Conservation (phyloP, 2,113 vertebrate species). For the Turnix velox region DNA sequence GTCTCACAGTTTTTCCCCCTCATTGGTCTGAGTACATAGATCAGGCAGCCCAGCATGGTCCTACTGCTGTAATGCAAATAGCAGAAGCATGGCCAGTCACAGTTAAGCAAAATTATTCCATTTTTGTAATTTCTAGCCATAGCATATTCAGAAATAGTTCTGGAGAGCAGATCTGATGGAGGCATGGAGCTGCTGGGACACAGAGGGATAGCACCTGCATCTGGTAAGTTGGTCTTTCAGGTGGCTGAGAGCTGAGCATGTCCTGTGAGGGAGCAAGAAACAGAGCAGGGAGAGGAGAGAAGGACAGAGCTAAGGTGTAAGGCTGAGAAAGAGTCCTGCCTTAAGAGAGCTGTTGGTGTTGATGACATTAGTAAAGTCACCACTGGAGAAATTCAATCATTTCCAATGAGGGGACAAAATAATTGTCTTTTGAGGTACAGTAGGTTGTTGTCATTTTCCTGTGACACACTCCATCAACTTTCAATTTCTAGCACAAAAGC, state of each 20-base stretch:
- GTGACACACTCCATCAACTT: conserved; percentile 65
- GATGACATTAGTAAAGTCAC: neutral
- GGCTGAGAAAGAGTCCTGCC: neutral
- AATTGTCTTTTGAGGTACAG: conserved; percentile 60
- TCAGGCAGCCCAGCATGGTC: accelerated
- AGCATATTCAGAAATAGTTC: neutral
- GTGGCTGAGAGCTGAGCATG: accelerated
- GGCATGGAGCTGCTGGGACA: accelerated
- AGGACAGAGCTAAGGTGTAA: neutral
- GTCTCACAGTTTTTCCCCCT: neutral
- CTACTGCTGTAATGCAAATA: accelerated
- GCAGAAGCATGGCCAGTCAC: neutral
- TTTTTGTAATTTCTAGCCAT: neutral
- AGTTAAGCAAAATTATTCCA: neutral
- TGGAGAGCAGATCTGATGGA: neutral
- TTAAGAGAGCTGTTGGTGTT: conserved; percentile 19
- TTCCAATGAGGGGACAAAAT: conserved; percentile 64
- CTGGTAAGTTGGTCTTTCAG: neutral
- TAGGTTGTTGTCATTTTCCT: conserved; percentile 61
- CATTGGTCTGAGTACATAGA: neutral
- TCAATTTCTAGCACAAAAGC: conserved; percentile 60
- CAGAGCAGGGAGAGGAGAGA: neutral
- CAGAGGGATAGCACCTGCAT: accelerated
- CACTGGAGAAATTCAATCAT: conserved; percentile 63
- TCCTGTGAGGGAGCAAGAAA: neutral